Percentiles rank a stretch among this genome's conserved stretches.
phyloP scores from a whole-genome alignment of 1,140 invertebrate genomes.

The Wasmannia auropunctata region DNA sequence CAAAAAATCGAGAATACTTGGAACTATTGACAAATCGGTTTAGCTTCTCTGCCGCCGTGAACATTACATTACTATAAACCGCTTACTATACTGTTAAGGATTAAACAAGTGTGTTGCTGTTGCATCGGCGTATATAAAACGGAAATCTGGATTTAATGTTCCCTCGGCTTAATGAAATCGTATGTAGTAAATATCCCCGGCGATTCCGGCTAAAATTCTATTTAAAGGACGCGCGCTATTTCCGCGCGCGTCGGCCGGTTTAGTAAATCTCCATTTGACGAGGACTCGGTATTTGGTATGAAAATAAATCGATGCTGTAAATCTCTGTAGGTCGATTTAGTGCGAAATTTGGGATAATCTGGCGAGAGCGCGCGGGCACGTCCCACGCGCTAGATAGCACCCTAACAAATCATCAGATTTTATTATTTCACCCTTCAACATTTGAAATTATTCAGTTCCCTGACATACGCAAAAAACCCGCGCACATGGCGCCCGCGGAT shows the following conservation, averaged over 20 bases:
- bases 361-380: not conserved
- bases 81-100: conserved; percentile 54
- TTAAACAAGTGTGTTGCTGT: conserved; percentile 43
- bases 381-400: conserved; percentile 17
- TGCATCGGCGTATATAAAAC: conserved; percentile 39
- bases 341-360: conserved; percentile 55
- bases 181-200: conserved; percentile 50
- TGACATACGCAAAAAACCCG: not conserved
- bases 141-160: conserved; percentile 55
- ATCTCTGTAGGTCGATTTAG: conserved; percentile 52
- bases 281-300: conserved; percentile 48
- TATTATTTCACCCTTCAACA: conserved; percentile 27
- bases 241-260: conserved; percentile 36
- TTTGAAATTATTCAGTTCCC: conserved; percentile 38
- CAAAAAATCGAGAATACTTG: conserved; percentile 45
- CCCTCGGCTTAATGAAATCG: conserved; percentile 54
- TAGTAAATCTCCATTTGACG: conserved; percentile 59
- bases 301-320: conserved; percentile 60
- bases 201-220: conserved; percentile 48
- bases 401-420: conserved; percentile 52
- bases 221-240: conserved; percentile 51
- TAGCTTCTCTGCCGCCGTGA: conserved; percentile 9
- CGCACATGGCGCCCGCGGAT: not conserved
- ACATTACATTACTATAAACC: conserved; percentile 55
- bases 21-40: conserved; percentile 57